Conservation (phyloP, 1,140 invertebrate species). For the Platorchestia sp. region DNA sequence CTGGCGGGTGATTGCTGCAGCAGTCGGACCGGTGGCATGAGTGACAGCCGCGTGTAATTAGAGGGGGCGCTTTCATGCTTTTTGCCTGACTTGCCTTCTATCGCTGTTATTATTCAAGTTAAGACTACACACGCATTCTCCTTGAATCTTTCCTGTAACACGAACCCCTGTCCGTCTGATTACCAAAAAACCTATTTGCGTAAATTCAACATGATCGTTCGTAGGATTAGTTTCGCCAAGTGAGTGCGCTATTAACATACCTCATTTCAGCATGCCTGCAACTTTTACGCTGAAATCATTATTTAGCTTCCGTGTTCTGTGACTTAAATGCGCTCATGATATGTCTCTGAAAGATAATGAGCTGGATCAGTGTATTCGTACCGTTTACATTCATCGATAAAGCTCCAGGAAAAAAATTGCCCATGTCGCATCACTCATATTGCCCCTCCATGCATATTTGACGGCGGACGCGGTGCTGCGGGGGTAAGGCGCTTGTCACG, state of each 20-base stretch:
- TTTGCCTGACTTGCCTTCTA: conserved; percentile 49
- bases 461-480: background rate
- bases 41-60: conserved; percentile 48
- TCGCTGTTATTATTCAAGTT: conserved; percentile 39
- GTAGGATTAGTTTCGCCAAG: background rate
- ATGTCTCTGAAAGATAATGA: background rate
- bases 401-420: background rate
- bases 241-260: background rate
- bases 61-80: conserved; percentile 42
- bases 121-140: conserved; percentile 23
- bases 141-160: background rate
- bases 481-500: background rate
- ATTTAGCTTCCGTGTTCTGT: background rate
- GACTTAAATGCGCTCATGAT: background rate
- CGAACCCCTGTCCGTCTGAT: background rate
- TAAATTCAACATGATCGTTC: background rate
- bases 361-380: background rate
- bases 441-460: background rate
- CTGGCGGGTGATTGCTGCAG: background rate
- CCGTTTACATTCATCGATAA: background rate
- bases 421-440: background rate
- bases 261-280: background rate
- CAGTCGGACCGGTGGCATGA: background rate
- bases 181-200: background rate
- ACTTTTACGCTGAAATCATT: background rate